Evolutionary conservation across 2,797 vertebrate species (phyloP), one percentile per base, ranked within the genome.

Genomic region (Harpagifer antarcticus): DNA sequence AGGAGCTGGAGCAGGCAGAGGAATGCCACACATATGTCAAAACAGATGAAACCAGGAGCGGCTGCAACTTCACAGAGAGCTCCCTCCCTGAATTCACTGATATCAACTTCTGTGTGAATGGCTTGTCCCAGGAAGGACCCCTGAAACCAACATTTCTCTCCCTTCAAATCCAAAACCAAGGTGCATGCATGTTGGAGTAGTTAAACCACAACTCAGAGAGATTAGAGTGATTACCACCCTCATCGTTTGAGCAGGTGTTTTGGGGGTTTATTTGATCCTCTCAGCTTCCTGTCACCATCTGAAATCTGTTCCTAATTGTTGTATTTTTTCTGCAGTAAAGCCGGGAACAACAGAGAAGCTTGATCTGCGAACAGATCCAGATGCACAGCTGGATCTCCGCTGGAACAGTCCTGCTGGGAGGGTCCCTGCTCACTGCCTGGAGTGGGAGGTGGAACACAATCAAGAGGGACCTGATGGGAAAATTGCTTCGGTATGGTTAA

Each of bases 101-200:
- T 47, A 87, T 95, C 58, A 95, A 91, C 72, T 68, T 96, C 48
- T 95, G 93, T 64, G 80, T 96, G 2, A 96, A 95, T 8, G 93
- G 93, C 17, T 92, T 93, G 1, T 92, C 91, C 4, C 5, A 63
- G 0, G 44, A 75, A 2, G 91, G 90, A 0, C 57, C 56, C 0
- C 71, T 95, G 49, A 75, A 69, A 58, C 60, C 89, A 0, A 54
- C 58, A 0, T 95, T 89, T 57, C 56, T 81, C 78, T 83, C 87
- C 16, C 61, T 95, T 52, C 90, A 94, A 79, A 86, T 91, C 45
- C 94, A 95, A 77, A 94, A 96, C 74, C 81, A 90, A 0, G 90
- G 95, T 96, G 83, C 1, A 1, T 33, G 8, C 12, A 47, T n/a
- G 55, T 72, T 23, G 4, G 5, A 14, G 17, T 4, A 17, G 1